phyloP scores from a whole-genome alignment of 1,140 invertebrate genomes.

The Geopemphigus sp. region DNA sequence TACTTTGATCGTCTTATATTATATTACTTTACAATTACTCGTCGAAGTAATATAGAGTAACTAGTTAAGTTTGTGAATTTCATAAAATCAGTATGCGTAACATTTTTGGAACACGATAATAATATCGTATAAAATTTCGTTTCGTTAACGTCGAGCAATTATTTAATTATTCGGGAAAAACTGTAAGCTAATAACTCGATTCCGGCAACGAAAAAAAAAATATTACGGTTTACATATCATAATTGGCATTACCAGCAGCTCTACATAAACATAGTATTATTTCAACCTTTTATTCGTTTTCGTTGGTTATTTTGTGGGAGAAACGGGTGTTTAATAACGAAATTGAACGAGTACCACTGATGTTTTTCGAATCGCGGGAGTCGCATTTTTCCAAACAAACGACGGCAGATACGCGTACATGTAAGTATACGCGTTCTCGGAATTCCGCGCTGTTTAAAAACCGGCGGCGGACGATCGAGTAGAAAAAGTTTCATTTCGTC shows the following conservation, averaged over 20 bases:
- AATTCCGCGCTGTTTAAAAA: too few relatives aligned
- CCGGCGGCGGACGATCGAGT: too few relatives aligned
- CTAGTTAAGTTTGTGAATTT: slow-evolving; percentile 33
- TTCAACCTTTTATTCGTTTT: background rate
- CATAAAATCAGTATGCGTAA: background rate
- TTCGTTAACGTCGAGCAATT: slow-evolving; percentile 7
- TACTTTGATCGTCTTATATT: slow-evolving; percentile 30
- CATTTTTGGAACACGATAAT: background rate
- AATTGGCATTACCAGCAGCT: background rate
- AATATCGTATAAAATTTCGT: background rate
- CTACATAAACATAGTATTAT: too few relatives aligned
- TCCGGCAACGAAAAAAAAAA: background rate
- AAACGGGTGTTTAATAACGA: background rate
- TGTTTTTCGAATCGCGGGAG: background rate
- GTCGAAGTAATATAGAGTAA: slow-evolving; percentile 4
- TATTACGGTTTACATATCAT: background rate
- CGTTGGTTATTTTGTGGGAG: background rate
- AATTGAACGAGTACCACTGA: background rate
- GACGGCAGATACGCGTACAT: too few relatives aligned
- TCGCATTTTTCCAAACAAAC: background rate
- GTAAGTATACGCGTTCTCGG: too few relatives aligned
- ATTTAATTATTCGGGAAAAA: slow-evolving; percentile 7
- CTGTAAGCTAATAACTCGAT: background rate
- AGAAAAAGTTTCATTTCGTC: too few relatives aligned
- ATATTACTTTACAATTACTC: slow-evolving; percentile 34